These are phyloP conservation scores for Brienomyrus longianalis DNA, from an alignment of 2,113 vertebrate genomes.

Conservation along the genomic window DNA sequence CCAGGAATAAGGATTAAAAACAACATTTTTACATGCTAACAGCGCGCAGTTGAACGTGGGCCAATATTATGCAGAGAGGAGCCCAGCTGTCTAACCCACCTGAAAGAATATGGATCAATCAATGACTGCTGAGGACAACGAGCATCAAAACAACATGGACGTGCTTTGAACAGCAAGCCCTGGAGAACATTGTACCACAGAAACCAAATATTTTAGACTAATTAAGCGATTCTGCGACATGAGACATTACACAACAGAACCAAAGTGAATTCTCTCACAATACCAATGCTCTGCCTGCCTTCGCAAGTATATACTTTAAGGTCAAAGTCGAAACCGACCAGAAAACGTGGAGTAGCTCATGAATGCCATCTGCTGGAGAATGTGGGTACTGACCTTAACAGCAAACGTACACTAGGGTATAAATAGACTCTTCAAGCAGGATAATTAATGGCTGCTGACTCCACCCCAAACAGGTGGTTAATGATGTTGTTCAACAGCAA, in stretches of 20 bases:
- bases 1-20: neutral
- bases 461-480: neutral
- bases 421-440: neutral
- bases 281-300: neutral
- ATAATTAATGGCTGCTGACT: neutral
- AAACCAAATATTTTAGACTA: neutral
- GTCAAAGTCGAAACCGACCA: neutral
- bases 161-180: neutral
- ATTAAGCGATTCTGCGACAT: neutral
- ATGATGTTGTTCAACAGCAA: neutral
- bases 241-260: neutral
- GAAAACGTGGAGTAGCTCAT: neutral
- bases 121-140: neutral
- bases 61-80: neutral
- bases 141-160: neutral
- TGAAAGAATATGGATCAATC: neutral
- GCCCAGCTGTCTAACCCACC: neutral
- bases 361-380: neutral
- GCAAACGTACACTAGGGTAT: neutral
- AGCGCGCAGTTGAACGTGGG: neutral
- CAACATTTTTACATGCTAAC: neutral
- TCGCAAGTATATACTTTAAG: neutral
- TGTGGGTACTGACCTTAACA: neutral
- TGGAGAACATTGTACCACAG: neutral
- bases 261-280: neutral